Evolutionary conservation across 2,113 vertebrate genomes (phyloP).

Genomic region (Catagonus wagneri): DNA sequence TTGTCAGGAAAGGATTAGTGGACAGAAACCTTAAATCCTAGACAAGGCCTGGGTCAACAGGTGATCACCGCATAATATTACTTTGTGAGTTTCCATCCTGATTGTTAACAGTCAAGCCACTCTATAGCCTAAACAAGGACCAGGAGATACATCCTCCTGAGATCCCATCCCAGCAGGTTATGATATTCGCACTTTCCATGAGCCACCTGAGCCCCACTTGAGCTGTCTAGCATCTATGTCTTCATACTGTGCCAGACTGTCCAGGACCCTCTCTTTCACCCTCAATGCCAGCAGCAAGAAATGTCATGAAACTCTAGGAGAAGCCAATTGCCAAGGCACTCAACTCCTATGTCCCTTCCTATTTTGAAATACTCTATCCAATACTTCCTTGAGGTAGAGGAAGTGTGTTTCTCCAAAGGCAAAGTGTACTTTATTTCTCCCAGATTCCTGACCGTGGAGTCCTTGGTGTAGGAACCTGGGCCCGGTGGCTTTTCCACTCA

Average conservation of each 20-base stretch:
- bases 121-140: slow-evolving; percentile 65
- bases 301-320: slow-evolving; percentile 4
- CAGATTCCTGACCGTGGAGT: neutral
- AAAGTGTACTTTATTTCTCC: neutral
- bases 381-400: slow-evolving; percentile 21
- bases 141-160: slow-evolving; percentile 2
- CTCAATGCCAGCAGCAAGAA: neutral
- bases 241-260: neutral
- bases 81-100: slow-evolving; percentile 68
- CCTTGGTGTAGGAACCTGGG: neutral
- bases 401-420: slow-evolving; percentile 30
- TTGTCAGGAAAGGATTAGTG: slow-evolving; percentile 73
- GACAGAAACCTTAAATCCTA: slow-evolving; percentile 70
- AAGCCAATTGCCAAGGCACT: slow-evolving; percentile 1
- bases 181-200: slow-evolving; percentile 31
- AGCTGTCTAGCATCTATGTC: neutral
- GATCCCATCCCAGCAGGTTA: slow-evolving; percentile 12
- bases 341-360: slow-evolving; percentile 29
- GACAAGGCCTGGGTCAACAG: slow-evolving; percentile 52
- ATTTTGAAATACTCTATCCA: neutral
- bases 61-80: slow-evolving; percentile 55
- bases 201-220: neutral
- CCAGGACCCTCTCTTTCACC: neutral
- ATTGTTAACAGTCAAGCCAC: slow-evolving; percentile 57
- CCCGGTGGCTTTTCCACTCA: neutral